These are phyloP conservation scores for Phenganax stokvisi DNA, from an alignment of 92 coral and sea anemone species.

Conservation along the genomic window DNA sequence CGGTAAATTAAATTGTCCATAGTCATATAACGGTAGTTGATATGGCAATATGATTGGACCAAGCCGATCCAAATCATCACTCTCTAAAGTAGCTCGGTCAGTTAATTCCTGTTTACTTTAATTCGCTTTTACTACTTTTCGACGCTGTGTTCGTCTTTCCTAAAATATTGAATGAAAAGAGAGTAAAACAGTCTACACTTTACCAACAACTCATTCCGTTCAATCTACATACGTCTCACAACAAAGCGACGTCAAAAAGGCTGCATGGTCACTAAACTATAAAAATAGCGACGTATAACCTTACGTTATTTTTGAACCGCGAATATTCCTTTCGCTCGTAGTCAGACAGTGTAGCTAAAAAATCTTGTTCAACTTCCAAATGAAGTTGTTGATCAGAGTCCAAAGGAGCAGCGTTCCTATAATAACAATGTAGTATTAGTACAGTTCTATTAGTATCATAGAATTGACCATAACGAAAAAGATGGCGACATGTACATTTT, in stretches of 20 bases:
- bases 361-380: conserved; percentile 68
- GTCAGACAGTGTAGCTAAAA: conserved; percentile 66
- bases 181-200: background rate
- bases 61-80: too few species aligned
- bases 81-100: background rate
- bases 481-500: too few species aligned
- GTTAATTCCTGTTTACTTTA: background rate
- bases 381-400: conserved; percentile 73
- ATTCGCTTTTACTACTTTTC: background rate
- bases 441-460: too few species aligned
- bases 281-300: background rate
- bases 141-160: conserved; percentile 29
- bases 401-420: conserved; percentile 69
- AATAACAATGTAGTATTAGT: background rate
- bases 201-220: background rate
- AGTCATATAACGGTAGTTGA: too few species aligned
- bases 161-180: background rate
- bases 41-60: too few species aligned
- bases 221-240: background rate
- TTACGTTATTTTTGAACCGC: conserved; percentile 40
- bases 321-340: conserved; percentile 70
- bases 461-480: too few species aligned
- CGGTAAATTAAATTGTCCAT: too few species aligned
- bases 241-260: background rate
- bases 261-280: background rate